Evolutionary conservation across 1,140 invertebrate genomes (phyloP), one percentile per base, ranked within the genome.

Genomic region (Tribolium madens): DNA sequence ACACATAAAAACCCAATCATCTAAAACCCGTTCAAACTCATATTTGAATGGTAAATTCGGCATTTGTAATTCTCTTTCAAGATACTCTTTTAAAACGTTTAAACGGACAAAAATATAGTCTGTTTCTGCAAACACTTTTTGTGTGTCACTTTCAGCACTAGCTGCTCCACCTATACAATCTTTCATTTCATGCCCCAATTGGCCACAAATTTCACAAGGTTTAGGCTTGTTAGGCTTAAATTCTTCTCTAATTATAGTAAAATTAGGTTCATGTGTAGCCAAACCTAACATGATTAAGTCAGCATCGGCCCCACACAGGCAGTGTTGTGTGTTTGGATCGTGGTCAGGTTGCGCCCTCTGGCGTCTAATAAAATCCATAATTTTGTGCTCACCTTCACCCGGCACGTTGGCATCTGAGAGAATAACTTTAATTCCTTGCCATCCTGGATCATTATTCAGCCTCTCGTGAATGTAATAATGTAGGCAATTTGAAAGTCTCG

Each of bases 1-100:
- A 87, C 98, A 99, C 97, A 99, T 99, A 85, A 99, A 99, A 0
- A 99, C 98, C 98, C 98, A 99, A 87, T 99, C 98, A 87, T 99
- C 98, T 1, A 98, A 84, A 1, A 92, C 96, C 76, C 96, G 87
- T 84, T 98, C 95, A 84, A 96, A 96, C 81, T 95, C 93, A 84
- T 95, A 96, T 50, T 91, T 87, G 85, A 99, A 99, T 0, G 97
- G 97, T 10, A 99, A 88, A 87, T 96, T 96, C 0, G 94, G 94
- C 95, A 99, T 98, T 71, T 89, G 86, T 33, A 99, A 88, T 80
- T 98, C 98, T 86, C 91, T 91, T 84, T 96, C 94, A 50, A 99
- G 87, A 88, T 99, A 99, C 87, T 99, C 98, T 42, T 97, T 87
- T 6, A 99, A 88, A 6, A 99, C 95, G 84, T 93, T 95, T 15